phyloP scores from a whole-genome alignment of 2,797 vertebrate genomes.

The Falco peregrinus region DNA sequence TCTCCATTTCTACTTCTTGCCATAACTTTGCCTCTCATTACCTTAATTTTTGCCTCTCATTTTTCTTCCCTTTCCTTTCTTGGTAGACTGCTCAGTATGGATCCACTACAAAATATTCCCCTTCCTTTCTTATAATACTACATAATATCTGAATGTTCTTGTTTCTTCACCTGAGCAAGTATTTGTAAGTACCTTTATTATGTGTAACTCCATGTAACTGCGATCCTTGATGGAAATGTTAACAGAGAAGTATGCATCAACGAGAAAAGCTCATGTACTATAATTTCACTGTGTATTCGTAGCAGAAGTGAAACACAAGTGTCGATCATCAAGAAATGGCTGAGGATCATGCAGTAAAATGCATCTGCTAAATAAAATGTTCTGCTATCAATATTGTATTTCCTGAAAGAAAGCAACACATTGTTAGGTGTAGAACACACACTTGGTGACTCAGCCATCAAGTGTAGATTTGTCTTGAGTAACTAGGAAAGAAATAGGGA shows the following conservation, averaged over 20 bases:
- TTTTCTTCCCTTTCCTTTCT: neutral
- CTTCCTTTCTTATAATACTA: neutral
- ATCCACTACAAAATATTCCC: neutral
- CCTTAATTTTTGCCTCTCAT: neutral
- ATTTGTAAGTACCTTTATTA: neutral
- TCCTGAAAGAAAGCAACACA: neutral
- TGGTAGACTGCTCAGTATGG: neutral
- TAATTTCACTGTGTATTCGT: slow-evolving; percentile 4
- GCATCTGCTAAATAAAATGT: neutral
- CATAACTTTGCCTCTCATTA: neutral
- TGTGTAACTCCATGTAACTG: neutral
- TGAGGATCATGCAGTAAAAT: slow-evolving; percentile 5
- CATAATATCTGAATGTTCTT: neutral
- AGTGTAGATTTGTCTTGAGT: slow-evolving; percentile 20
- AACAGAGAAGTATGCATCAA: neutral
- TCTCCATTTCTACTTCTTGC: neutral
- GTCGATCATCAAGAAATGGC: neutral
- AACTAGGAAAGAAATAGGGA: neutral
- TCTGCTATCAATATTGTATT: slow-evolving; percentile 21
- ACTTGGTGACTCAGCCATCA: neutral
- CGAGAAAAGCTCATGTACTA: neutral
- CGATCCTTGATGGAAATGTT: neutral
- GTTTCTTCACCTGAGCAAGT: neutral
- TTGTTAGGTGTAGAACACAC: neutral
- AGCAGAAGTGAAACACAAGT: neutral